Evolutionary conservation across 2,113 vertebrate species (phyloP).

Genomic region (Ciconia stormi): DNA sequence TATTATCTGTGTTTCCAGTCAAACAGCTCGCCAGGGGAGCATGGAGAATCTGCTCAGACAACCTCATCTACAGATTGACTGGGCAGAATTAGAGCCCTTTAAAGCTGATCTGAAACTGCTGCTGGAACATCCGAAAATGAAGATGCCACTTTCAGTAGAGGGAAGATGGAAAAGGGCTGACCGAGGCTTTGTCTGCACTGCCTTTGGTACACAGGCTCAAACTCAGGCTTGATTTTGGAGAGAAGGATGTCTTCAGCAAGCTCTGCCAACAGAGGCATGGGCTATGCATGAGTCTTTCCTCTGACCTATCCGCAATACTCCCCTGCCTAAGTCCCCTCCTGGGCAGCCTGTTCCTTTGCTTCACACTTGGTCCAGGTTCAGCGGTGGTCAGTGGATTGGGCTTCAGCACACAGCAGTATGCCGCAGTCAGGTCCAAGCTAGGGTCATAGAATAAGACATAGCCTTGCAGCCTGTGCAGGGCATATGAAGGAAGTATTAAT

Average conservation of each 20-base stretch:
- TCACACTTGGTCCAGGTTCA: neutral
- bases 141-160: neutral
- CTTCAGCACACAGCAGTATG: neutral
- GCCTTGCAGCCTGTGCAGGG: neutral
- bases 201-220: neutral
- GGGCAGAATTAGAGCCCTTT: neutral
- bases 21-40: neutral
- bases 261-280: neutral
- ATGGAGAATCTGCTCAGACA: neutral
- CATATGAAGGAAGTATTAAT: neutral
- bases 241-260: neutral
- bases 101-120: neutral
- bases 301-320: neutral
- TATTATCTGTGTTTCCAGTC: neutral
- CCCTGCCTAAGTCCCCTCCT: rapidly evolving
- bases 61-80: neutral
- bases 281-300: neutral
- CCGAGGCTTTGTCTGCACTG: neutral
- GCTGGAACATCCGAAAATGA: neutral
- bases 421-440: neutral
- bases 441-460: neutral
- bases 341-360: neutral
- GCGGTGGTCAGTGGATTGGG: neutral
- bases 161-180: neutral
- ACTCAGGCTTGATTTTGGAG: neutral